phyloP scores from a whole-genome alignment of 1,140 invertebrate species.

The Chlorops oryzae region DNA sequence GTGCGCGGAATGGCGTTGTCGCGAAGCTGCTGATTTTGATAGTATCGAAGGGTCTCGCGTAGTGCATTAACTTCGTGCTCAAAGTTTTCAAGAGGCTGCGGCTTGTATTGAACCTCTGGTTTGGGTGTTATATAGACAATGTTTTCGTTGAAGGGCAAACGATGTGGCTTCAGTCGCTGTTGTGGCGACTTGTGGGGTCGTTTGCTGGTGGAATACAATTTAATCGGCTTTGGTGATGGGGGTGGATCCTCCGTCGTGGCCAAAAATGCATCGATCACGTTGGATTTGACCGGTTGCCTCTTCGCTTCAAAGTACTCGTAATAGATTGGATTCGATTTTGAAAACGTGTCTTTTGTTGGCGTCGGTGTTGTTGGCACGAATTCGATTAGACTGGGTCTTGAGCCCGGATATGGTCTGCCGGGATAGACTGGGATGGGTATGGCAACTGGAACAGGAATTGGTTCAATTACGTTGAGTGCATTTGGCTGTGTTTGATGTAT shows the following conservation, averaged over 20 bases:
- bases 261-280: conserved; percentile 35
- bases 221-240: conserved; percentile 19
- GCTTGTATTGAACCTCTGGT: conserved; percentile 49
- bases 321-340: conserved; percentile 44
- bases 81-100: conserved; percentile 47
- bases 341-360: conserved; percentile 22
- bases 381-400: conserved; percentile 9
- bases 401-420: conserved; percentile 23
- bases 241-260: conserved; percentile 25
- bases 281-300: conserved; percentile 32
- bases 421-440: conserved; percentile 41
- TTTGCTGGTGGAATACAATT: conserved; percentile 18
- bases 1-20: conserved; percentile 35
- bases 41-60: conserved; percentile 52
- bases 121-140: conserved; percentile 46
- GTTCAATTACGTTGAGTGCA: conserved; percentile 19
- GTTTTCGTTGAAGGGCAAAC: conserved; percentile 20
- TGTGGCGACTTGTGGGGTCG: conserved; percentile 22
- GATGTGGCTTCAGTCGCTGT: conserved; percentile 6
- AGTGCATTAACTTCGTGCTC: conserved; percentile 53
- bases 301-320: conserved; percentile 47
- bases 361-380: conserved; percentile 26
- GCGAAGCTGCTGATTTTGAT: conserved; percentile 24
- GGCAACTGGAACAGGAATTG: conserved; percentile 36
- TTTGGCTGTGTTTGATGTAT: conserved; percentile 7